Base-by-base conservation (phyloP, 2,797 vertebrate species). In the Tokudaia tokunoshimensis region DNA sequence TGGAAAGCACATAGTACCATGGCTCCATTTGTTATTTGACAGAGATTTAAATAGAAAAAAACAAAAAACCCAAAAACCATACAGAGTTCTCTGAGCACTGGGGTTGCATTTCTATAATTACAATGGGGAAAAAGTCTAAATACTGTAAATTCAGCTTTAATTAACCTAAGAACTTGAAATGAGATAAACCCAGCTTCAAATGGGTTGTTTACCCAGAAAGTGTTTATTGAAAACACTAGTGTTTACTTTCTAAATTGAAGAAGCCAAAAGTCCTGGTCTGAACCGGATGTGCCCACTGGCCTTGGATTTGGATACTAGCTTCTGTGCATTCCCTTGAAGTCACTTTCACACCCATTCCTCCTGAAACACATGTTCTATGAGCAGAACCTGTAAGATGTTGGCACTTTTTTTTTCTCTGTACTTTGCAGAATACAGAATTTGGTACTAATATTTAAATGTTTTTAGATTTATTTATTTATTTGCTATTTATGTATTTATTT, bases 21-120 rank as follows among this genome's bases (percentile, higher is more conserved):
- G 9, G 14, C 12, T 81, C 22, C 34, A 41, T 87, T 57, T 70
- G 8, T 83, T 85, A 91, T 80, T 96, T 75, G 89, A 80, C 34
- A 80, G 79, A 84, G 2, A 74, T 80, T 75, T 76, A 84, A 65
- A 47, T 7, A 84, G 82, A 29, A 61, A 57, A 29, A 44, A 63
- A 63, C 22, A 74, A 8, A n/a, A 4, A 50, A 50, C 47, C 41
- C 41, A 41, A 41, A 41, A 41, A 50, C 47, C 19, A 63, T 29
- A 37, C n/a, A 22, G n/a, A 26, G 74, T 13, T 44, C 72, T n/a
- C 72, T 80, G 67, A 65, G 55, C n/a, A 20, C 55, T 89, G 22
- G 13, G 19, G 74, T 75, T 94, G 63, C 19, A n/a, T 57, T 94
- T 52, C 79, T 89, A n/a, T 26, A 85, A 41, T 89, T 94, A 47